Evolutionary conservation across 2,797 vertebrate species (phyloP).

Genomic region (Tenualosa ilisha): DNA sequence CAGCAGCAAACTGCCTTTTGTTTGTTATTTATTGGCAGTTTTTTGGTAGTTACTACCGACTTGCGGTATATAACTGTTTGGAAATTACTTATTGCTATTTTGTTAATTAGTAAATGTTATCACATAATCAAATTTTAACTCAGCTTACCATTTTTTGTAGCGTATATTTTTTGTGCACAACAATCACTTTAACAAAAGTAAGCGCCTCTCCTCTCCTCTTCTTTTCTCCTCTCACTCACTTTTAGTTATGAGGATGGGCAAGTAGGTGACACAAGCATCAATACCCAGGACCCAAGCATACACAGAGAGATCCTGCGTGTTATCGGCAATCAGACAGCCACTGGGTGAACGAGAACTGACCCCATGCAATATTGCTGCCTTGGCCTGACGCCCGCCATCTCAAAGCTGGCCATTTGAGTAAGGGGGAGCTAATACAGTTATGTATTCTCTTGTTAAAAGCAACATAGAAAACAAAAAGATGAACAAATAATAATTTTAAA

Average conservation of each 20-base stretch:
- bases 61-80: not conserved
- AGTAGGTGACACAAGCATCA: conserved; percentile 88
- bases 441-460: conserved; percentile 62
- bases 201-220: not conserved
- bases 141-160: not conserved
- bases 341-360: conserved; percentile 75
- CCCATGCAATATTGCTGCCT: conserved; percentile 50
- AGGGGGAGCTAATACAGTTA: conserved; percentile 71
- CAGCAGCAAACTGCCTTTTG: not conserved
- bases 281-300: conserved; percentile 86
- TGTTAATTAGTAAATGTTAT: not conserved
- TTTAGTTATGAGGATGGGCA: conserved; percentile 85
- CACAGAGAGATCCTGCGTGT: conserved; percentile 89
- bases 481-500: conserved; percentile 33
- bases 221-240: not conserved
- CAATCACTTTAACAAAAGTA: not conserved
- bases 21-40: not conserved
- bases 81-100: not conserved
- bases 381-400: conserved; percentile 70
- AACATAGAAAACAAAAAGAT: conserved; percentile 34
- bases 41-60: not conserved
- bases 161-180: not conserved
- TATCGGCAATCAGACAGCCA: conserved; percentile 90
- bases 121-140: not conserved
- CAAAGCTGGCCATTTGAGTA: conserved; percentile 87